Evolutionary conservation across 2,797 vertebrate genomes (phyloP), one percentile per base, ranked within the genome.

Genomic region (Acipenser oxyrinchus): DNA sequence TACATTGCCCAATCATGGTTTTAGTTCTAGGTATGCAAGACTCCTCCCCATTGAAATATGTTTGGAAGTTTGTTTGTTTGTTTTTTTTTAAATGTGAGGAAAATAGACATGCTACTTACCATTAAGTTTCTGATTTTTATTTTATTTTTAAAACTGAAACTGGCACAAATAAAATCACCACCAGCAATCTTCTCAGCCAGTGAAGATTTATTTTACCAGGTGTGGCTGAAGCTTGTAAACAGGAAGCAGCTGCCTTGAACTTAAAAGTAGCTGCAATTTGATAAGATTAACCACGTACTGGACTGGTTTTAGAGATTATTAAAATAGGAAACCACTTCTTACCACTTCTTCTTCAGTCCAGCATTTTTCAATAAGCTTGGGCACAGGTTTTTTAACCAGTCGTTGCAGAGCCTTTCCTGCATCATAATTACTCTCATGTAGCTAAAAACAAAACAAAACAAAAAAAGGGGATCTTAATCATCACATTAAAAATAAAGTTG

Each of bases 281-380:
- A 72, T 63, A 65, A 82, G 76, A 65, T 65, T 37, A 23, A 57
- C 18, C 52, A 11, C 15, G n/a, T 66, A 10, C 48, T 51, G 37
- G 37, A 37, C 37, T 37, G 37, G 37, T 37, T 37, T 37, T 37
- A 37, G 37, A 37, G 37, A 4, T 37, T 37, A 37, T 37, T 37
- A 37, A 37, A 37, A 37, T 55, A 55, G n/a, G 9, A 55, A 55
- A n/a, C 10, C 53, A 55, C 10, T 4, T 6, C 53, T 55, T 78
- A 99, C 97, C 95, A 98, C 91, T 89, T 99, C 97, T 57, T 96
- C 96, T 75, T 97, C 96, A 0, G 96, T 98, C 97, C 97, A 99
- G 79, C 92, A 95, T 78, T 99, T 99, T 82, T 99, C 97, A 49
- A 99, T 97, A 64, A 99, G 91, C 77, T 95, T 98, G 51, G 96